Evolutionary conservation across 2,888 invertebrate genomes (phyloP), one percentile per base, ranked within the genome.

Genomic region (Liodrosophila aerea): DNA sequence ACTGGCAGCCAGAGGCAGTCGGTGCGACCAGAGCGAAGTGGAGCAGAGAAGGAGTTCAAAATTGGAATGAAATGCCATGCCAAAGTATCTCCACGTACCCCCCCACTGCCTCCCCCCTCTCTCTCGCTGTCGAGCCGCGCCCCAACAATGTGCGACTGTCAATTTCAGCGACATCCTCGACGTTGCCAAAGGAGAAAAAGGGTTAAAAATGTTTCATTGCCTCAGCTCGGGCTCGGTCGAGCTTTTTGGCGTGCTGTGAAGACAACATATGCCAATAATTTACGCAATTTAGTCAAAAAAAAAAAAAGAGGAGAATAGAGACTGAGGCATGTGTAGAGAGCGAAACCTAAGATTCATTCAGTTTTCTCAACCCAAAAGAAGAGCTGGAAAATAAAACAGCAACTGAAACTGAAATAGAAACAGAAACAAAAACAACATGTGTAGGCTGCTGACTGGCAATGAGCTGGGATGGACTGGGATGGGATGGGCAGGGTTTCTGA

Each of bases 191-290:
- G 63, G 39, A 18, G 13, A 22, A 47, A 77, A 82, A 85, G 83
- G 85, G 80, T 85, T 81, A 85, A 82, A 85, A 81, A 85, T 78
- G 85, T 78, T 85, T 85, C 78, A 85, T 85, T 78, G 78, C 78
- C 56, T 64, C 44, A 22, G 22, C 22, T 22, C 22, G 22, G 22
- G 22, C 22, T 22, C 22, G n/a, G n/a, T 22, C 22, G 3, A 57
- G 60, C 70, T 67, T 49, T n/a, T 41, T 63, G 70, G 70, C 50
- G 41, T 41, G 45, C 65, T 49, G 51, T 45, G 64, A 51, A 84
- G 78, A 85, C 85, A 80, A 80, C 80, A 80, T 80, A 80, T 80
- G 80, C 80, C 80, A 80, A 80, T 80, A 85, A 80, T 80, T 80
- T 80, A 80, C 85, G 80, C 85, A 82, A 80, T 80, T 85, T 80